Evolutionary conservation across 2,113 vertebrate species (phyloP), one percentile per base, ranked within the genome.

Genomic region (Morone chrysops): DNA sequence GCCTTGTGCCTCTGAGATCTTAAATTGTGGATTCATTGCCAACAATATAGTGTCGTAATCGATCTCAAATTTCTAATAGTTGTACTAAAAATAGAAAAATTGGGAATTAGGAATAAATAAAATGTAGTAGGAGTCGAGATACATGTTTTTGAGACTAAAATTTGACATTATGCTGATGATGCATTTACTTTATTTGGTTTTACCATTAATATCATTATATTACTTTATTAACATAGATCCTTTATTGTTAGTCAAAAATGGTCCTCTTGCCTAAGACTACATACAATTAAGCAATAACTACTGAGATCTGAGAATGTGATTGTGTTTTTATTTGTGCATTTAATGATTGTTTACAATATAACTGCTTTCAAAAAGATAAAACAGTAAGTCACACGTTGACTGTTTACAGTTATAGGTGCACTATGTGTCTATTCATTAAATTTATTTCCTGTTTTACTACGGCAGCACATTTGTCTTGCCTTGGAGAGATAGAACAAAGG

Each of bases 401-500:
- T 31, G 31, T 31, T 31, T 31, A 31, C 31, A 3, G 31, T 31
- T 31, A 31, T 31, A 2, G 31, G 2, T 31, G 20, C 18, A 56
- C n/a, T 8, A 47, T 20, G 12, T 18, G 17, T 63, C 14, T 60
- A 22, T 22, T 56, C 31, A 68, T 22, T 70, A 6, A 0, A 13
- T 12, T n/a, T 66, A 2, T 61, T 71, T 38, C 1, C 20, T 17
- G 8, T 57, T 12, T 5, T 8, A 4, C 20, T 1, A 1, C 47
- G n/a, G 18, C 78, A 84, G 47, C 81, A 40, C 13, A 88, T 50
- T 83, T 90, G 78, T 77, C 17, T 90, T 13, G 80, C 70, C 59
- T 84, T 91, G 9, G 90, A 82, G 10, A 92, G 65, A 75, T 92
- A 95, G 75, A 95, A 94, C 18, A 91, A 36, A 1, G 92, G 93